These are phyloP conservation scores for Probaryconus sp. DNA, from an alignment of 1,140 invertebrate genomes.

Conservation along the genomic window DNA sequence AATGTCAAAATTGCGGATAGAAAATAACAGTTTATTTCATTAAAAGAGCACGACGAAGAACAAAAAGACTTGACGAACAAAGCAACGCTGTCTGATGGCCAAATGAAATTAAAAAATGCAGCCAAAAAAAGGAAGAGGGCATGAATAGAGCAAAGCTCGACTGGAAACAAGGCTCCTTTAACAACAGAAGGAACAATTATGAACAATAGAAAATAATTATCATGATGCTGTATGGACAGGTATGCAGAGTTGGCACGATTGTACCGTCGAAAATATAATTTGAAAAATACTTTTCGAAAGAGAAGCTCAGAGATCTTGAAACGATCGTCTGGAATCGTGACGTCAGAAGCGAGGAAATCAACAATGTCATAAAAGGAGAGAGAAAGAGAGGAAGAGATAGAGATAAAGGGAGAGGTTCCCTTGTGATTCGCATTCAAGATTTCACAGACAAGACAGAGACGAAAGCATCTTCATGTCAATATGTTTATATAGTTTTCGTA, in stretches of 20 bases:
- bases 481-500: constrained; percentile 17
- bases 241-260: neutral
- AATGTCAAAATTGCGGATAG: too few species aligned
- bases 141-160: too few species aligned
- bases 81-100: too few species aligned
- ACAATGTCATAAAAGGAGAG: constrained; percentile 52
- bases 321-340: constrained; percentile 33
- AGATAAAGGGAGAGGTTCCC: too few species aligned
- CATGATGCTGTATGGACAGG: constrained; percentile 22
- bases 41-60: too few species aligned
- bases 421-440: constrained; percentile 55
- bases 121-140: too few species aligned
- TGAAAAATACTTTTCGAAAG: constrained; percentile 35
- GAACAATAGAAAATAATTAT: constrained; percentile 47
- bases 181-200: constrained; percentile 21
- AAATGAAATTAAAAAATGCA: too few species aligned
- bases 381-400: too few species aligned
- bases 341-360: constrained; percentile 51
- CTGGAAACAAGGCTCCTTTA: constrained; percentile 21
- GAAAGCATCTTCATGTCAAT: constrained; percentile 24
- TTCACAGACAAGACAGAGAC: constrained; percentile 29
- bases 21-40: too few species aligned
- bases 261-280: constrained; percentile 31
- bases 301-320: constrained; percentile 43
- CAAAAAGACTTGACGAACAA: too few species aligned